These are phyloP conservation scores for Nothocercus nigrocapillus DNA, from an alignment of 2,113 vertebrate species.

Conservation along the genomic window DNA sequence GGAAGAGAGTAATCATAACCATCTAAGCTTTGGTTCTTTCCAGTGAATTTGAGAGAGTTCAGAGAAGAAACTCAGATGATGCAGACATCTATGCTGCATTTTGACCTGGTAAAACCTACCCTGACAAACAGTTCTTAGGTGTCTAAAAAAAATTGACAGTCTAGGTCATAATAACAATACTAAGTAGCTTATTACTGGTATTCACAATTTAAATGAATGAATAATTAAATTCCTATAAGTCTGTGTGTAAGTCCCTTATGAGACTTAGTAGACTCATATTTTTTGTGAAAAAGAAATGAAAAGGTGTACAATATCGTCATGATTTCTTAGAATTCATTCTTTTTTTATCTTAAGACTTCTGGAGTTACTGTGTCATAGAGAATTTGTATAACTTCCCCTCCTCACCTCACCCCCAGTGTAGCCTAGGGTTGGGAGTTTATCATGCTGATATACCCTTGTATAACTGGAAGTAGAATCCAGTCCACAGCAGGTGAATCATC, in stretches of 20 bases:
- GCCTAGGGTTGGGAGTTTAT: neutral
- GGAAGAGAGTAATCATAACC: neutral
- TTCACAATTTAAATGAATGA: neutral
- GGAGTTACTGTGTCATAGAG: neutral
- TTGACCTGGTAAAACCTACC: neutral
- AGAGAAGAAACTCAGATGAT: neutral
- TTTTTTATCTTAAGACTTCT: neutral
- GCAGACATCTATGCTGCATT: neutral
- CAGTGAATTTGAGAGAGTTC: neutral
- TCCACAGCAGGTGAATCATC: conserved; percentile 25
- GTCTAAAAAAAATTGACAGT: neutral
- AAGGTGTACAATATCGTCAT: neutral
- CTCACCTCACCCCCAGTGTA: neutral
- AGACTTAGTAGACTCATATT: neutral
- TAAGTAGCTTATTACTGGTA: neutral
- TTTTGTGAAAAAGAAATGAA: neutral
- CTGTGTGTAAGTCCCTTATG: neutral
- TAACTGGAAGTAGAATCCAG: neutral
- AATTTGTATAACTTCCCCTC: neutral
- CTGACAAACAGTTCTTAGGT: neutral
- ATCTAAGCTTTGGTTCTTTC: neutral
- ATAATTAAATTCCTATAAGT: neutral
- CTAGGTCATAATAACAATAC: neutral
- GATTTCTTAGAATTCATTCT: neutral
- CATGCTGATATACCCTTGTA: neutral